Evolutionary conservation across 2,797 vertebrate genomes (phyloP).

Genomic region (Botia kubotai): DNA sequence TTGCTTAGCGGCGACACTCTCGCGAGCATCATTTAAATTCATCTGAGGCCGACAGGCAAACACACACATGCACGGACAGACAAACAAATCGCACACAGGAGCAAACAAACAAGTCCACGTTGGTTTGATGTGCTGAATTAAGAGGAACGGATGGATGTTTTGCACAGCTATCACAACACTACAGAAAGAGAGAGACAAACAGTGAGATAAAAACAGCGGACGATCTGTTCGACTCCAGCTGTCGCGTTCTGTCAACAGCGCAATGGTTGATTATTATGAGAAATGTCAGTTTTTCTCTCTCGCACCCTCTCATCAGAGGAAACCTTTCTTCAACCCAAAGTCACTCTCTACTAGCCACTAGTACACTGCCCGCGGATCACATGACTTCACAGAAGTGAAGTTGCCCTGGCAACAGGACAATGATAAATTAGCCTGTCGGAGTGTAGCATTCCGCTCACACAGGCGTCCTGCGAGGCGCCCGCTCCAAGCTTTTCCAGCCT

Average conservation of each 20-base stretch:
- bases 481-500: conserved; percentile 48
- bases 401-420: conserved; percentile 83
- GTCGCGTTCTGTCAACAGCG: conserved; percentile 68
- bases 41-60: conserved; percentile 64
- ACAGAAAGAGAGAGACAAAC: conserved; percentile 70
- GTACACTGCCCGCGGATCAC: conserved; percentile 76
- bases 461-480: conserved; percentile 73
- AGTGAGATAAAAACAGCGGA: conserved; percentile 69
- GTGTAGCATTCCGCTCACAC: conserved; percentile 80
- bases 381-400: conserved; percentile 77
- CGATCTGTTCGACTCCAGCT: conserved; percentile 34
- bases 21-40: conserved; percentile 61
- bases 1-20: conserved; percentile 56
- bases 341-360: conserved; percentile 76
- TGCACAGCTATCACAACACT: conserved; percentile 71
- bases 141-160: conserved; percentile 50
- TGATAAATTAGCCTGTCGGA: conserved; percentile 85
- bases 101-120: conserved; percentile 55
- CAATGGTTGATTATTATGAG: conserved; percentile 68
- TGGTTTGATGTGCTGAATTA: conserved; percentile 62
- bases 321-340: conserved; percentile 76
- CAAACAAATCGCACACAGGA: conserved; percentile 53
- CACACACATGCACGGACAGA: conserved; percentile 42
- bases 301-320: conserved; percentile 65
- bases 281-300: conserved; percentile 69